A percentile compares a stretch with the other conserved stretches of the same genome.
phyloP scores from a whole-genome alignment of 2,113 vertebrate species.

The Eudyptes chrysolophus region DNA sequence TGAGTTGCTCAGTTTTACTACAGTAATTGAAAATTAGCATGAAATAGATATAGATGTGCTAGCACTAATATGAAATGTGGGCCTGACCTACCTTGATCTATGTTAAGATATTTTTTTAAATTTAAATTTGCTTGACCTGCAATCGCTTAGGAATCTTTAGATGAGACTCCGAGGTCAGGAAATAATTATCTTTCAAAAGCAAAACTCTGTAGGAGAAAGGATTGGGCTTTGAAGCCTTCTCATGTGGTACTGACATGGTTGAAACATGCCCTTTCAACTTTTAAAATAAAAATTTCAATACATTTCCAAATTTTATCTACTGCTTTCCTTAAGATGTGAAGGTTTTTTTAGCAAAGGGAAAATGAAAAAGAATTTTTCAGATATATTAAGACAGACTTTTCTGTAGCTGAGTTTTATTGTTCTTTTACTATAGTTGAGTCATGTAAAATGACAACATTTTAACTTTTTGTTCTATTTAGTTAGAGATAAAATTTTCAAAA shows the following conservation, averaged over 20 bases:
- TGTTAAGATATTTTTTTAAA: background rate
- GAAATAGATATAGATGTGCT: background rate
- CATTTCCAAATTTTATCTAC: background rate
- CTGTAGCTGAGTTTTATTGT: background rate
- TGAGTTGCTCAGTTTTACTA: background rate
- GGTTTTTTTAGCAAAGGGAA: background rate
- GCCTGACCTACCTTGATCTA: background rate
- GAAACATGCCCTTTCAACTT: background rate
- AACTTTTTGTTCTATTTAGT: slow-evolving; percentile 11
- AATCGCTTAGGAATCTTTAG: background rate
- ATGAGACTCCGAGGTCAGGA: background rate
- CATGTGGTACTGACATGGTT: background rate
- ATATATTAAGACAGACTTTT: background rate
- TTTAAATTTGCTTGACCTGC: background rate
- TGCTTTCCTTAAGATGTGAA: background rate
- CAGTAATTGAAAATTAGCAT: background rate
- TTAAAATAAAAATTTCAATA: slow-evolving; percentile 1
- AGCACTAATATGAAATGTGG: background rate
- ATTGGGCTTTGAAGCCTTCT: background rate
- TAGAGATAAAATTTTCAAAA: slow-evolving; percentile 10
- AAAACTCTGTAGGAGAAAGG: background rate
- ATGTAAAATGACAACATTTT: slow-evolving; percentile 37
- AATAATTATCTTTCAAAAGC: background rate
- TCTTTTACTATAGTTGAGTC: background rate
- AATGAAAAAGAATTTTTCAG: background rate